Percentiles rank a stretch among this genome's conserved stretches.
Conservation (phyloP, 2,113 vertebrate genomes). For the Hassar affinis region DNA sequence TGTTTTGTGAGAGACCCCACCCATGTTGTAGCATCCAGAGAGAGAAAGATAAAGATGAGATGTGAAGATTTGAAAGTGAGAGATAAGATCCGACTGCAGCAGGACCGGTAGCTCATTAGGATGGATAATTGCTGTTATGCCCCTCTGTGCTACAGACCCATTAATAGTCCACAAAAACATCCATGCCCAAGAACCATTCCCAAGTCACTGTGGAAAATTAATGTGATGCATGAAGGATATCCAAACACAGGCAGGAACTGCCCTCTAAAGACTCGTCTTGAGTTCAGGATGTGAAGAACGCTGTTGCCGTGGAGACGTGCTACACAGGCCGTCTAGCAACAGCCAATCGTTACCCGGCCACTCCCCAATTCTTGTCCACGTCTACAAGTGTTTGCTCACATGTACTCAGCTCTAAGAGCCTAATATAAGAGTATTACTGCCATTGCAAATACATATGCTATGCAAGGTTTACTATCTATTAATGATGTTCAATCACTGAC, state of each 20-base stretch:
- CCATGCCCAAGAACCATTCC: constrained; percentile 37
- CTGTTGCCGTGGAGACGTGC: constrained; percentile 71
- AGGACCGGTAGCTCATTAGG: constrained; percentile 19
- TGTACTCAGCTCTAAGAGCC: constrained; percentile 35
- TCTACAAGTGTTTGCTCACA: constrained; percentile 50
- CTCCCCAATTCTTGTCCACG: constrained; percentile 55
- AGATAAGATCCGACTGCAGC: constrained; percentile 3
- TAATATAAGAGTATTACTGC: constrained; percentile 43
- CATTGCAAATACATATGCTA: constrained; percentile 36
- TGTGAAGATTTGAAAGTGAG: background rate
- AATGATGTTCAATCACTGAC: background rate
- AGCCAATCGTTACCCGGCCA: constrained; percentile 65
- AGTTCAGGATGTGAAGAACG: constrained; percentile 65
- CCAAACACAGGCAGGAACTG: constrained; percentile 41
- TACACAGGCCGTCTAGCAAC: constrained; percentile 73
- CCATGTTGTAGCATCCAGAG: constrained; percentile 44
- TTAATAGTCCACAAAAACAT: constrained; percentile 35
- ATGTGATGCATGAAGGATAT: constrained; percentile 47
- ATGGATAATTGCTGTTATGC: constrained; percentile 15
- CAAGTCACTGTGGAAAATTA: constrained; percentile 31
- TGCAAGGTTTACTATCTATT: constrained; percentile 13
- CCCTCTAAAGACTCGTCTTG: constrained; percentile 43
- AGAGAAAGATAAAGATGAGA: constrained; percentile 28
- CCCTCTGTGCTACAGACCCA: constrained; percentile 37
- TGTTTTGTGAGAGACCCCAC: constrained; percentile 45